Evolutionary conservation across 1,140 invertebrate species (phyloP).

Genomic region (Dreissena polymorpha): DNA sequence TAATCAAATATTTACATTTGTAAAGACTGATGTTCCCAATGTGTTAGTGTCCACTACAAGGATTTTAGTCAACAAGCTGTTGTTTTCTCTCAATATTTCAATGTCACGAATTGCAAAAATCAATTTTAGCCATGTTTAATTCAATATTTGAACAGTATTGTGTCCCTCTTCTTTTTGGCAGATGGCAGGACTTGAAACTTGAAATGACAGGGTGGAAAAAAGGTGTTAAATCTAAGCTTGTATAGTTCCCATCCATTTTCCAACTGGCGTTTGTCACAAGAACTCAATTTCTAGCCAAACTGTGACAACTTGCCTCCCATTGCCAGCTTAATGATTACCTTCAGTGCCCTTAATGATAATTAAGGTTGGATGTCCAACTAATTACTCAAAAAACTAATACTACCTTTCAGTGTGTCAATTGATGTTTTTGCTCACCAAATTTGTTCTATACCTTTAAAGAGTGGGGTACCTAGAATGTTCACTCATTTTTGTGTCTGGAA

Average conservation of each 20-base stretch:
- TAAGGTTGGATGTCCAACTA: conserved; percentile 20
- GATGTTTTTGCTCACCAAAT: conserved; percentile 1
- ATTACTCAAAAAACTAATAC: conserved; percentile 37
- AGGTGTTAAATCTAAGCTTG: neutral
- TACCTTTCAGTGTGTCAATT: neutral
- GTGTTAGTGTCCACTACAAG: conserved; percentile 4
- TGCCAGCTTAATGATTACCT: conserved; percentile 13
- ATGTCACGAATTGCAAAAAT: conserved; percentile 43
- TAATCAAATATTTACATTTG: conserved; percentile 46
- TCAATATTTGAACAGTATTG: conserved; percentile 54
- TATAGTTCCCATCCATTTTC: no score
- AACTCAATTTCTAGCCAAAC: conserved; percentile 7
- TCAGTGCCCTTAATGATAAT: conserved; percentile 31
- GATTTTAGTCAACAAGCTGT: conserved; percentile 34
- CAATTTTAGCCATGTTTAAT: conserved; percentile 36
- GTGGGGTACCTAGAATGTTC: no score
- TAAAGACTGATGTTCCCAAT: conserved; percentile 14
- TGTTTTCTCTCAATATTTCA: conserved; percentile 48
- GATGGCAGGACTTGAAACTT: conserved; percentile 14
- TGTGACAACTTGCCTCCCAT: conserved; percentile 3
- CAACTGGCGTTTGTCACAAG: conserved; percentile 11
- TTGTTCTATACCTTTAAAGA: no score
- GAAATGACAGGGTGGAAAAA: conserved; percentile 45
- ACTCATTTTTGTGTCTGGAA: no score
- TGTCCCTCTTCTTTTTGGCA: conserved; percentile 11